A percentile compares a stretch with the other conserved stretches of the same genome.
Evolutionary conservation across 2,797 vertebrate species (phyloP).

Genomic region (Gambelia wislizenii): DNA sequence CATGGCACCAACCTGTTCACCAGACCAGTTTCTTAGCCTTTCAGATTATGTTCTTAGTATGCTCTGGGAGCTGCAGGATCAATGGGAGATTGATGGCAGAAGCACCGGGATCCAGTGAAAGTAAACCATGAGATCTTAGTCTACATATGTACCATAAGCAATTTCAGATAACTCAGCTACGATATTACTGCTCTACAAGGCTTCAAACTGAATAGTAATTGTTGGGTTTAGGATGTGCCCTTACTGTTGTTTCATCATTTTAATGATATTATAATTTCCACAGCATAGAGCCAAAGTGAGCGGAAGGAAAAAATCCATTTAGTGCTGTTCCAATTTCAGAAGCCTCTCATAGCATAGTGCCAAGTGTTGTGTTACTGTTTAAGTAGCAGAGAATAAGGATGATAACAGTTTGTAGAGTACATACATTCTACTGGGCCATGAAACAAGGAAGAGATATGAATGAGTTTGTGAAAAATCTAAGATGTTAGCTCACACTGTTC

Average conservation of each 20-base stretch:
- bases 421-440: not conserved
- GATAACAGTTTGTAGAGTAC: not conserved
- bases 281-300: conserved; percentile 3
- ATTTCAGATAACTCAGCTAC: not conserved
- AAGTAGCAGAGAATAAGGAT: not conserved
- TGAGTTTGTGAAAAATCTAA: not conserved
- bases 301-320: not conserved
- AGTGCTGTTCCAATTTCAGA: not conserved
- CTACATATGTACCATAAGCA: too few species aligned
- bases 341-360: not conserved
- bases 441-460: not conserved
- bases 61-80: too few species aligned
- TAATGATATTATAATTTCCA: not conserved
- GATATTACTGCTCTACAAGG: not conserved
- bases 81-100: too few species aligned
- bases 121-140: too few species aligned
- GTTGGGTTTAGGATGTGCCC: not conserved
- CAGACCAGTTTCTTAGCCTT: too few species aligned
- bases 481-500: not conserved
- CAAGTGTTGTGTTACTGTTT: not conserved
- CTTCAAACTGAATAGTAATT: not conserved
- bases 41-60: too few species aligned
- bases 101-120: too few species aligned
- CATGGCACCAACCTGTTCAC: too few species aligned
- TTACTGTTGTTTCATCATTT: conserved; percentile 8